phyloP scores from a whole-genome alignment of 2,113 vertebrate genomes.

The Chunga burmeisteri region DNA sequence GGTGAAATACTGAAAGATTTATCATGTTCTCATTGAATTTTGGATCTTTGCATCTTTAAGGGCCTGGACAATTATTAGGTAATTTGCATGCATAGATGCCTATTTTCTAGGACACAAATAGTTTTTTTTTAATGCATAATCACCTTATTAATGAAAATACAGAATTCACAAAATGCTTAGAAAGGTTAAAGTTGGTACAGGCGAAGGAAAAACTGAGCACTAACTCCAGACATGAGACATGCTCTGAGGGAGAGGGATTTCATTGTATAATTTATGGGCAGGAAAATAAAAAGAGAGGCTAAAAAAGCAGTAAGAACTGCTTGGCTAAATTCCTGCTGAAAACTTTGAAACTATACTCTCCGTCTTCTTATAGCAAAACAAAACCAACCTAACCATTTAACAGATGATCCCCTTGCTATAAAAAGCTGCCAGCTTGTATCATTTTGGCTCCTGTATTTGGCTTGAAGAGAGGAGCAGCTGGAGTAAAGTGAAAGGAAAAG shows the following conservation, averaged over 20 bases:
- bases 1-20: background rate
- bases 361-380: background rate
- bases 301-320: background rate
- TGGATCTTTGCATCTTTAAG: background rate
- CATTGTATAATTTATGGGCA: constrained; percentile 7
- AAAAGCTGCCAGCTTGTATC: constrained; percentile 16
- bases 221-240: background rate
- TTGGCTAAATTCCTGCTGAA: background rate
- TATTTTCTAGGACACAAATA: background rate
- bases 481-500: constrained; percentile 57
- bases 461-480: constrained; percentile 62
- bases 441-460: constrained; percentile 52
- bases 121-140: background rate
- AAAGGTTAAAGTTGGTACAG: background rate
- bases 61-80: background rate
- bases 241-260: background rate
- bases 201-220: background rate
- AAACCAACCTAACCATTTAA: constrained; percentile 3
- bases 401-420: constrained; percentile 48
- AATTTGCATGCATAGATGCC: background rate
- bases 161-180: background rate
- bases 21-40: background rate
- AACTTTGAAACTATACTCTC: constrained; percentile 7
- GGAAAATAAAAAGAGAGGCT: background rate
- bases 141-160: background rate